These are phyloP conservation scores for Calcarius ornatus DNA, from an alignment of 2,113 vertebrate genomes.

Conservation along the genomic window DNA sequence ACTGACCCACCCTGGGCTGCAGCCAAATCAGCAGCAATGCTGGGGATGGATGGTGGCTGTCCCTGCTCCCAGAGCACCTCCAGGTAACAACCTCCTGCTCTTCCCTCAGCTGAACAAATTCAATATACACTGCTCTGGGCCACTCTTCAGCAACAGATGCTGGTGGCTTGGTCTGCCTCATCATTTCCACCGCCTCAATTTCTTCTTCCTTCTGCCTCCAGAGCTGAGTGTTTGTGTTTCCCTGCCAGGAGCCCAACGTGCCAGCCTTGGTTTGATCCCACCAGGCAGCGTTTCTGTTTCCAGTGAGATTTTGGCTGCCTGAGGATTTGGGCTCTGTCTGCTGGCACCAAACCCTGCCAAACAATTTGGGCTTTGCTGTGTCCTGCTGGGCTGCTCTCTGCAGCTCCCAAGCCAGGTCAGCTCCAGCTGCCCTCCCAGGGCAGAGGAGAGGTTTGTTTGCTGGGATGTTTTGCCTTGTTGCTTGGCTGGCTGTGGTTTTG, in stretches of 20 bases:
- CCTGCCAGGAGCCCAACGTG: background rate
- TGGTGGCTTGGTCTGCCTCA: background rate
- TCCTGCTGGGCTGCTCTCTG: background rate
- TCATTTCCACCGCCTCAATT: background rate
- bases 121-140: fast-evolving
- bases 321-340: background rate
- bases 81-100: background rate
- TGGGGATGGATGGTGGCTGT: background rate
- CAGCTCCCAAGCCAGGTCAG: background rate
- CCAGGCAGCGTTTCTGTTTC: background rate
- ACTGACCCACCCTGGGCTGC: background rate
- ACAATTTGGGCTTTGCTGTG: background rate
- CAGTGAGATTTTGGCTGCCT: background rate
- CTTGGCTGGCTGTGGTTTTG: conserved; percentile 41
- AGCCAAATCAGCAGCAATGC: background rate
- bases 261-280: background rate
- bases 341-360: background rate
- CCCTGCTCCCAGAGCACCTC: background rate
- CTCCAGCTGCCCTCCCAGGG: background rate
- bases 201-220: background rate
- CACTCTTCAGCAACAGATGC: background rate
- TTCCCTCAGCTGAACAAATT: background rate
- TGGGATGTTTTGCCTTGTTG: conserved; percentile 48
- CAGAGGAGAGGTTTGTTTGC: conserved; percentile 19
- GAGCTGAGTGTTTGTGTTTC: background rate